These are phyloP conservation scores for Zeuzera pyrina DNA, from an alignment of 2,888 invertebrate genomes.

Conservation along the genomic window DNA sequence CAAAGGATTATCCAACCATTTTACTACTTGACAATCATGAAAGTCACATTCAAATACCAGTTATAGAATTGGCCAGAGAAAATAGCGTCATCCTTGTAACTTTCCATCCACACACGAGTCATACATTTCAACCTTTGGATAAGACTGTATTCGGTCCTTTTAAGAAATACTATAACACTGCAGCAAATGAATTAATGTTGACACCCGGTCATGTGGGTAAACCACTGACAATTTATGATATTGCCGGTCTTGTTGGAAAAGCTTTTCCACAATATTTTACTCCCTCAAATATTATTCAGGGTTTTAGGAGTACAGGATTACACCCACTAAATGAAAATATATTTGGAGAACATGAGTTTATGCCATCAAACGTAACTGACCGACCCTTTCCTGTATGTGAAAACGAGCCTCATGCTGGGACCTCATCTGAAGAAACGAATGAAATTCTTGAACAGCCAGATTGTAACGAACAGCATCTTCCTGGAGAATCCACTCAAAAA, in stretches of 20 bases:
- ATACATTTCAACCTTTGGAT: slow-evolving; percentile 26
- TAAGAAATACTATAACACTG: slow-evolving; percentile 14
- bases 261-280: slow-evolving; percentile 11
- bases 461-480: not conserved
- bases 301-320: slow-evolving; percentile 5
- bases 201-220: slow-evolving; percentile 16
- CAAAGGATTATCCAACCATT: slow-evolving; percentile 16
- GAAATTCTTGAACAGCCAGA: slow-evolving; percentile 2
- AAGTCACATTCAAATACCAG: slow-evolving; percentile 13
- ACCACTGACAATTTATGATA: slow-evolving; percentile 29
- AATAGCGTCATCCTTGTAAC: slow-evolving; percentile 15
- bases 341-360: slow-evolving; percentile 5
- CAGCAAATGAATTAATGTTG: slow-evolving; percentile 13
- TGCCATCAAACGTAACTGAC: slow-evolving; percentile 5
- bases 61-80: slow-evolving; percentile 13
- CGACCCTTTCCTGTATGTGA: no score
- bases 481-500: no score
- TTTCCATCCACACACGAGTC: slow-evolving; percentile 27
- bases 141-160: slow-evolving; percentile 20
- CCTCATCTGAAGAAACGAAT: slow-evolving; percentile 2
- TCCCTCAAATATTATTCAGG: slow-evolving; percentile 11
- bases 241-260: slow-evolving; percentile 16
- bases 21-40: slow-evolving; percentile 15
- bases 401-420: slow-evolving; percentile 6
- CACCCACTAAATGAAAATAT: slow-evolving; percentile 4